These are phyloP conservation scores for Pygoscelis antarcticus DNA, from an alignment of 2,113 vertebrate species.

Conservation along the genomic window DNA sequence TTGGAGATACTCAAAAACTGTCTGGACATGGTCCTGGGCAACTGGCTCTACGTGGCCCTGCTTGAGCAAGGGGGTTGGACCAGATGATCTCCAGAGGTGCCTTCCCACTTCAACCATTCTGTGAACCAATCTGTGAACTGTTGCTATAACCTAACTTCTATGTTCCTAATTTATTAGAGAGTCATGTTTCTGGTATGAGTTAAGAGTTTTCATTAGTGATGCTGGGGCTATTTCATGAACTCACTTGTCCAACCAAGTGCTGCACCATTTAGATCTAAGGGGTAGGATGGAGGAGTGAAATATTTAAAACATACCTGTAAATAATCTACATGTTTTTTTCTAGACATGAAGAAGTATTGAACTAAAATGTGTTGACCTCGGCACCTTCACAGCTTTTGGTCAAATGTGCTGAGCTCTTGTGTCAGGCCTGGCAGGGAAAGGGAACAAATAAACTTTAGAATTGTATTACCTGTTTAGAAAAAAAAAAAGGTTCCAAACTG, in stretches of 20 bases:
- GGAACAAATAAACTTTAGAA: not conserved
- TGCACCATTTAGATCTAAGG: not conserved
- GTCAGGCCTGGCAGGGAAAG: not conserved
- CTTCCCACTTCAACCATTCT: not conserved
- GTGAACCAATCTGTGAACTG: not conserved
- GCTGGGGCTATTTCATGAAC: not conserved
- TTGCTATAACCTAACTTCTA: not conserved
- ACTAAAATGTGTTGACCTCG: not conserved
- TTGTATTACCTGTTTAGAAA: not conserved
- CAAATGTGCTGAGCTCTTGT: not conserved
- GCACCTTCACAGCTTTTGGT: conserved; percentile 21
- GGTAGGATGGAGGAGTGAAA: not conserved
- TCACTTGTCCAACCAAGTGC: not conserved
- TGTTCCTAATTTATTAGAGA: not conserved
- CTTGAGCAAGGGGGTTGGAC: not conserved
- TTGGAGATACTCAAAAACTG: not conserved
- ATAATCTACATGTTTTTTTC: not conserved
- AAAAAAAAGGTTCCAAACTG: not conserved
- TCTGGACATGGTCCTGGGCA: not conserved
- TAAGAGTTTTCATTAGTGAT: conserved; percentile 2
- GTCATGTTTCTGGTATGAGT: not conserved
- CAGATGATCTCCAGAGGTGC: not conserved
- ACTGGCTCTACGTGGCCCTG: fast-evolving
- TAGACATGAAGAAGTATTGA: not conserved
- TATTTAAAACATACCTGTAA: not conserved